Evolutionary conservation across 2,113 vertebrate species (phyloP).

Genomic region (Prochilodus magdalenae): DNA sequence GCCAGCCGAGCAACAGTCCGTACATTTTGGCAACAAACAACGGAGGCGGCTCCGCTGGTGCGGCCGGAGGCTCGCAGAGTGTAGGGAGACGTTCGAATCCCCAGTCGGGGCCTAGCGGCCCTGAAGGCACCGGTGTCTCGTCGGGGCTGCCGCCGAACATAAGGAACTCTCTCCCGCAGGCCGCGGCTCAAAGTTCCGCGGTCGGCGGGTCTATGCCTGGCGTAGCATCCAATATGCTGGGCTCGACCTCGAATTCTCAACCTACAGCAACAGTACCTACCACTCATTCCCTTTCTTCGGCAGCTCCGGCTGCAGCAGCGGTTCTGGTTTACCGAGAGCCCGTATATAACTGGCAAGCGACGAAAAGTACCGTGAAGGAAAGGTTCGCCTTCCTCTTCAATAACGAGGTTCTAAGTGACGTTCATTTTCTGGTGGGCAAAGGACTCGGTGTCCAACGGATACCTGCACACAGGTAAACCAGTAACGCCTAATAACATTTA

Average conservation of each 20-base stretch:
- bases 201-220: slow-evolving; percentile 70
- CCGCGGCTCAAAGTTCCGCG: slow-evolving; percentile 67
- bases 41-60: slow-evolving; percentile 67
- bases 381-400: slow-evolving; percentile 93
- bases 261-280: slow-evolving; percentile 43
- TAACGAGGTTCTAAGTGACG: slow-evolving; percentile 96
- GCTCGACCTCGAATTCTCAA: slow-evolving; percentile 37
- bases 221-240: slow-evolving; percentile 66
- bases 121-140: slow-evolving; percentile 72
- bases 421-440: slow-evolving; percentile 95
- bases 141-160: slow-evolving; percentile 72
- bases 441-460: slow-evolving; percentile 92
- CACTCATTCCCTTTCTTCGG: slow-evolving; percentile 62
- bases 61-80: slow-evolving; percentile 67
- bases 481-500: background rate
- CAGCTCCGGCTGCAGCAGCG: slow-evolving; percentile 75
- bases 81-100: slow-evolving; percentile 74
- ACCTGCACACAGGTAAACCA: slow-evolving; percentile 91
- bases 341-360: slow-evolving; percentile 95
- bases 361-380: slow-evolving; percentile 93
- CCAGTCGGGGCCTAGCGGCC: slow-evolving; percentile 76
- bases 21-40: slow-evolving; percentile 76
- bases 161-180: slow-evolving; percentile 74
- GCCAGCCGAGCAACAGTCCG: slow-evolving; percentile 78
- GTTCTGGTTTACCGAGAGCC: slow-evolving; percentile 86